phyloP scores from a whole-genome alignment of 1,140 invertebrate species.

The Chrysomallon squamiferum region DNA sequence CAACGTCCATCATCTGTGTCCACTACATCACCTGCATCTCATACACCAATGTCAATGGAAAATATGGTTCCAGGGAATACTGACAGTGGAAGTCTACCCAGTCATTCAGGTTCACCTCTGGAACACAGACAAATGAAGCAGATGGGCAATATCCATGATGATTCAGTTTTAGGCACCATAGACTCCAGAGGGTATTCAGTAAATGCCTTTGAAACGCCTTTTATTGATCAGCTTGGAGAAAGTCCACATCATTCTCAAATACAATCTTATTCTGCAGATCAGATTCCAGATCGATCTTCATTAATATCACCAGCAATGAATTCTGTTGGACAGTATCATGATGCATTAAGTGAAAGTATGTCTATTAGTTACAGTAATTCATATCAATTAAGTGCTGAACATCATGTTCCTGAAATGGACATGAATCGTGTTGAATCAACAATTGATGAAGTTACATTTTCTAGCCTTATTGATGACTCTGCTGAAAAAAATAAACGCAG shows the following conservation, averaged over 20 bases:
- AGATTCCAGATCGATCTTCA: too few species aligned
- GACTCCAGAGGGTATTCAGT: neutral
- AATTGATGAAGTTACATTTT: constrained; percentile 41
- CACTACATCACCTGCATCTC: constrained; percentile 4
- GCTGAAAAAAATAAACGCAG: constrained; percentile 8
- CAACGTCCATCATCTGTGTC: constrained; percentile 9
- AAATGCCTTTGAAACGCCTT: neutral
- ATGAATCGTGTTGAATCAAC: constrained; percentile 12
- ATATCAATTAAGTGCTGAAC: neutral
- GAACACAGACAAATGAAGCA: neutral
- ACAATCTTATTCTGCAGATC: too few species aligned
- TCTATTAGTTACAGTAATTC: neutral
- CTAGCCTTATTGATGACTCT: constrained; percentile 29
- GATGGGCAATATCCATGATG: too few species aligned
- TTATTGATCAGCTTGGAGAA: constrained; percentile 2
- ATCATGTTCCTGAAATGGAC: neutral
- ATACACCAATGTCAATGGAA: neutral
- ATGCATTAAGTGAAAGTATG: neutral
- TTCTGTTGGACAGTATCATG: neutral
- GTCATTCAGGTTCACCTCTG: neutral
- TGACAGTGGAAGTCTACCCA: neutral
- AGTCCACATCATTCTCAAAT: neutral
- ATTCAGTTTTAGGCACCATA: too few species aligned
- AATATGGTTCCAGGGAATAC: neutral
- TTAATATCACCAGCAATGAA: constrained; percentile 3